Evolutionary conservation across 2,888 invertebrate species (phyloP), one percentile per base, ranked within the genome.

Genomic region (Ariolimax columbianus): DNA sequence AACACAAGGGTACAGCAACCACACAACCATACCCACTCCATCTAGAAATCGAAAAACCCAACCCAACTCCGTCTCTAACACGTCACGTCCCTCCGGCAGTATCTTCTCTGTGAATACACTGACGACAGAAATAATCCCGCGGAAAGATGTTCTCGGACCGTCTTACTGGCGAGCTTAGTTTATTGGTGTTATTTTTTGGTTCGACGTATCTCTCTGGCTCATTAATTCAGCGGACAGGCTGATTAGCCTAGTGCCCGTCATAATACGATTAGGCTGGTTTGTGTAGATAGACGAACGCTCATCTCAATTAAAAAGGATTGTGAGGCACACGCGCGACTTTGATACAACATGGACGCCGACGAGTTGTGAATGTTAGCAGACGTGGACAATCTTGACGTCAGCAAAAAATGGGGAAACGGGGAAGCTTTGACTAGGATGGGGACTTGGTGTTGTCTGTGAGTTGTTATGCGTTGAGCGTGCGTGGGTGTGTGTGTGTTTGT

Each of bases 241-340:
- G 38, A 40, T 72, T 40, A 40, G 11, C 38, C 72, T 40, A 72
- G 72, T 26, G 26, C 72, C 23, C 26, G 72, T 26, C 72, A 23
- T 40, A 72, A 72, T 38, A 19, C 0, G 72, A 72, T 72, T 72
- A 72, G 72, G n/a, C 38, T 40, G 40, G 72, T 72, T 40, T 72
- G 40, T 72, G 40, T 11, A 26, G 38, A n/a, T 38, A 72, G 40
- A 72, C 72, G 26, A 26, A 40, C n/a, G 38, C 72, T 72, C 40
- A 40, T 40, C 38, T 72, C 70, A 38, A 72, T 72, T 72, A 38
- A 72, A 33, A 63, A 33, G 38, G 72, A 40, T 72, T 72, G 38
- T 19, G 23, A 40, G 11, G 40, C 38, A 19, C 72, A 26, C 11
- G 33, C 66, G 68, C 19, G 23, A 68, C 40, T 72, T n/a, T n/a